These are phyloP conservation scores for Centropus unirufus DNA, from an alignment of 2,113 vertebrate species.

Conservation along the genomic window DNA sequence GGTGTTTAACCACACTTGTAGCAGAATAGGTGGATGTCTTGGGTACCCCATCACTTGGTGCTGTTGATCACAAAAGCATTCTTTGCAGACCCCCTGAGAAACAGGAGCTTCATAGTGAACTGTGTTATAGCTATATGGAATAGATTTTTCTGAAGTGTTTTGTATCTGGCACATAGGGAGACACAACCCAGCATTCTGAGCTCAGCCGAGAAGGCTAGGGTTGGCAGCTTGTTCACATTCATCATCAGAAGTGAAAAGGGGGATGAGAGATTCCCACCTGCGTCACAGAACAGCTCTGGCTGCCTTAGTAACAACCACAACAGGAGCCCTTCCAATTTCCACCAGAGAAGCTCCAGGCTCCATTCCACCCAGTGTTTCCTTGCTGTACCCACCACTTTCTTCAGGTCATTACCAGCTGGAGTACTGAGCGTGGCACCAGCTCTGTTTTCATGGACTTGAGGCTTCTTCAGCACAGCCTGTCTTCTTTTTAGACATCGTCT, in stretches of 20 bases:
- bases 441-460: neutral
- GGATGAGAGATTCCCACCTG: neutral
- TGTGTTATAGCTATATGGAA: neutral
- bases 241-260: neutral
- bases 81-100: neutral
- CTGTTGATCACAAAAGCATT: neutral
- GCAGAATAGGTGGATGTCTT: neutral
- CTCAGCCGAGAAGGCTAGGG: neutral
- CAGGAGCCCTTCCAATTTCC: neutral
- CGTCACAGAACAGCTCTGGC: neutral
- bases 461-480: neutral
- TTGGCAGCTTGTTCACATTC: neutral
- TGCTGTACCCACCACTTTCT: accelerated
- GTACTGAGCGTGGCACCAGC: neutral
- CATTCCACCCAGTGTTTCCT: neutral
- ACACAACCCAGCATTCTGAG: neutral
- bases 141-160: neutral
- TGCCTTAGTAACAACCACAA: neutral
- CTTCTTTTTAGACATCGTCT: neutral
- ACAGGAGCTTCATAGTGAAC: neutral
- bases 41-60: neutral
- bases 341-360: neutral
- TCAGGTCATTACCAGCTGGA: neutral
- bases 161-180: neutral
- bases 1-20: neutral